Evolutionary conservation across 2,797 vertebrate species (phyloP), one percentile per base, ranked within the genome.

Genomic region (Sus cebifrons): DNA sequence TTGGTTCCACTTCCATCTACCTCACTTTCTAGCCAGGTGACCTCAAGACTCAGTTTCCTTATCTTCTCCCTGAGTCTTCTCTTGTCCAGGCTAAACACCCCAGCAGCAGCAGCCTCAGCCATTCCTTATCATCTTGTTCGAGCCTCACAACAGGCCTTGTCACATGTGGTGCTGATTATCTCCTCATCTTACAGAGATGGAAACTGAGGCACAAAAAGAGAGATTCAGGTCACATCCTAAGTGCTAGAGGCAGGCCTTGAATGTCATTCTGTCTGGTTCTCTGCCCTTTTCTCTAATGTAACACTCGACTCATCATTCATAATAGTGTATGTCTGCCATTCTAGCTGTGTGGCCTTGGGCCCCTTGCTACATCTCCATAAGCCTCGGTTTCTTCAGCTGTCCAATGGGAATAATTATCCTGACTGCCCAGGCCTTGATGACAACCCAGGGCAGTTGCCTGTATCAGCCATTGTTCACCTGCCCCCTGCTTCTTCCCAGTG

Each of bases 41-140:
- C 27, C 56, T 79, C 10, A 67, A 29, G 62, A 54, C 82, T 92
- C 68, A 74, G 44, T 89, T 94, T 95, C 36, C 49, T 96, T 74
- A 23, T 83, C 67, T 87, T 94, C 9, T 91, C 14, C 52, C 13
- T 8, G 32, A 83, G 18, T 77, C 68, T 82, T 88, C 25, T 90
- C n/a, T 77, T 71, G 17, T 67, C 40, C 54, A 40, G 54, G 40
- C 60, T 68, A 79, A 89, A 89, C n/a, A 71, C 27, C 32, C 40
- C 54, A 89, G 52, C 27, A 91, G 15, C 54, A 89, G 52, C 27
- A 91, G 15, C 54, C 40, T 83, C 68, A 73, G 64, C 49, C 7
- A 25, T 70, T 81, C 23, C 29, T 84, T 88, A 60, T 67, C 21
- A 36, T 93, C 32, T 92, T 44, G 12, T 82, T 78, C 85, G 68